Base-by-base conservation (phyloP, 2,113 vertebrate species). In the Astatotilapia flaviijosephi region DNA sequence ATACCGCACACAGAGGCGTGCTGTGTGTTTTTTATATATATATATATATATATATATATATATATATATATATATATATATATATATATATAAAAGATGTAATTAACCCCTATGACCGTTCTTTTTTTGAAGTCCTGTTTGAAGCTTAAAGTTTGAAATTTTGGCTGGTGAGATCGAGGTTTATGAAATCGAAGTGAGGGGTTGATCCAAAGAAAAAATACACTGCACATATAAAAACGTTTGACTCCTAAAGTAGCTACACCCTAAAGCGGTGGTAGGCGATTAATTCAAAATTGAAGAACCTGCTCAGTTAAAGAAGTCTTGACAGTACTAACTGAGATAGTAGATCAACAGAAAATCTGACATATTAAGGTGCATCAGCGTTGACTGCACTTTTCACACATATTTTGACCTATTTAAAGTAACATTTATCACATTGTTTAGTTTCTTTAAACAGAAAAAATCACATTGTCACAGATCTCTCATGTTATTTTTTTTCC, bases 401-500 rank as follows among this genome's bases (percentile, higher is more conserved):
- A 49, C 23, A 77, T 31, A 77, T 77, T 33, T 49, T 77, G 42
- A 77, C 6, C 23, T 8, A 51, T 77, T 33, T 33, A 51, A 77
- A 77, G 23, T 51, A 33, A 33, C 73, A 51, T 51, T 19, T 3
- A 51, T 33, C 10, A 49, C 26, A 77, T 51, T 51, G 47, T 77
- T 51, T 51, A 13, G 26, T 51, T 51, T 51, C 73, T 77, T 77
- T 8, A 77, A 77, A 77, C 70, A 77, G 70, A 77, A 31, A 77
- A 49, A 31, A 31, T 77, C 23, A 31, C 42, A 49, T 7, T 49
- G 70, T 49, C 70, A 7, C 70, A 75, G 70, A 28, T 47, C 23
- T 77, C 42, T 31, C 15, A 75, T 28, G 37, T 73, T 42, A 2
- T 17, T 47, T 17, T 31, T 75, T 23, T 4, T 0, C 0, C 37